Base-by-base conservation (phyloP, 30 jellyfish, hydroid and myxozoan species). In the Aurelia sp. region DNA sequence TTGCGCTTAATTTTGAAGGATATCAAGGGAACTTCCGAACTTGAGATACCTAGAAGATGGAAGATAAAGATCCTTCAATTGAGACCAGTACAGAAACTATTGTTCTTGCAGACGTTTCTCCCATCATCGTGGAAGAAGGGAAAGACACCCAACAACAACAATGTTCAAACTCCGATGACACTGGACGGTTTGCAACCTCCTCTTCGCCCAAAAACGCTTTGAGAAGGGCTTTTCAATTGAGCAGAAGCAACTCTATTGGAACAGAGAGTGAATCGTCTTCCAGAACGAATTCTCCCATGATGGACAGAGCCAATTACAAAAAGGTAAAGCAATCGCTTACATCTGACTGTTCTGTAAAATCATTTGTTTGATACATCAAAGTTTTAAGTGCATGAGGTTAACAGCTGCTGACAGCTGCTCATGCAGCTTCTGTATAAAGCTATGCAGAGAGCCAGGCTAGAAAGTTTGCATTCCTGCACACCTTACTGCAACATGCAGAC, bases 201-300 rank as follows among this genome's bases (percentile, higher is more conserved):
- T 71, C 82, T 41, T 76, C 86, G 66, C 21, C 86, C 21, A 76
- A 31, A 23, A 76, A 21, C 47, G 4, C 50, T 21, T 62, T 67
- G n/a, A 59, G 73, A 19, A 60, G 85, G 85, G 78, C 91, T 60
- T 37, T 23, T 21, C 76, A 53, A 41, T 75, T 71, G 75, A 57
- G 79, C 48, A 66, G 93, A 51, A 71, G 87, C 41, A 76, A 76
- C 55, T 84, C 93, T 23, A 55, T 84, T 13, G 93, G 93, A 18
- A 76, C 86, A 17, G 93, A 84, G 66, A 84, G 93, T 63, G 84
- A 76, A 62, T 76, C 84, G 11, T 84, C 93, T 6, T 84, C 93
- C 23, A 68, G 76, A 63, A 75, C 93, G 22, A 84, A 84, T 73
- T 84, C 93, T 13, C 93, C 93, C 2, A 55, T 71, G 55, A 60